Conservation (phyloP, 2,113 vertebrate species). For the Onychostruthus taczanowskii region DNA sequence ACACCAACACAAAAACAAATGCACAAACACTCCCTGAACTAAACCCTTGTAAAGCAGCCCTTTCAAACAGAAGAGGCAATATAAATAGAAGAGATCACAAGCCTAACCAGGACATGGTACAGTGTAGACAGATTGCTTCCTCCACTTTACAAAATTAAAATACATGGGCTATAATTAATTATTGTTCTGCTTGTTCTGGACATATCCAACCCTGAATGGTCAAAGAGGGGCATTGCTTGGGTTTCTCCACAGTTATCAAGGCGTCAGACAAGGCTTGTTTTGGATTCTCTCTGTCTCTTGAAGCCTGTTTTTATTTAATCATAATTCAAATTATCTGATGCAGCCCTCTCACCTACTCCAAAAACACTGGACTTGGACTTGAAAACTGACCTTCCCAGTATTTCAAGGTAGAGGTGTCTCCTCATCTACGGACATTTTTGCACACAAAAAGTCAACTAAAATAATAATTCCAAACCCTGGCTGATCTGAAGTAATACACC, state of each 20-base stretch:
- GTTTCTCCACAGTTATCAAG: not conserved
- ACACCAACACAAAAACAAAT: not conserved
- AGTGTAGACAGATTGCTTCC: not conserved
- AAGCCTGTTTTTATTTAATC: not conserved
- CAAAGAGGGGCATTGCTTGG: not conserved
- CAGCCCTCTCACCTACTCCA: not conserved
- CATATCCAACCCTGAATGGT: not conserved
- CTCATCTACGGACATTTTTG: not conserved
- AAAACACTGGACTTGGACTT: not conserved
- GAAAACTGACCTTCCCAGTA: not conserved
- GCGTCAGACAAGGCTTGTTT: not conserved
- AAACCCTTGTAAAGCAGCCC: not conserved
- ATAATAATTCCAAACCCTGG: not conserved
- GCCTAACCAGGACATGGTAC: not conserved
- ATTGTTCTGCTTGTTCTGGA: not conserved
- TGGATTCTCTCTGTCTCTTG: not conserved
- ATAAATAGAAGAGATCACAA: not conserved
- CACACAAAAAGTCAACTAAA: not conserved
- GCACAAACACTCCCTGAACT: not conserved
- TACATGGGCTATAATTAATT: not conserved
- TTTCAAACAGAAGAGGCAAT: not conserved
- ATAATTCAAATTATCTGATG: not conserved
- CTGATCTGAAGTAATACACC: not conserved
- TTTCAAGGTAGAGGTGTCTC: not conserved
- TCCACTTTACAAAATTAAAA: not conserved